Base-by-base conservation (phyloP, 1,140 invertebrate species). In the Drosophila littoralis region DNA sequence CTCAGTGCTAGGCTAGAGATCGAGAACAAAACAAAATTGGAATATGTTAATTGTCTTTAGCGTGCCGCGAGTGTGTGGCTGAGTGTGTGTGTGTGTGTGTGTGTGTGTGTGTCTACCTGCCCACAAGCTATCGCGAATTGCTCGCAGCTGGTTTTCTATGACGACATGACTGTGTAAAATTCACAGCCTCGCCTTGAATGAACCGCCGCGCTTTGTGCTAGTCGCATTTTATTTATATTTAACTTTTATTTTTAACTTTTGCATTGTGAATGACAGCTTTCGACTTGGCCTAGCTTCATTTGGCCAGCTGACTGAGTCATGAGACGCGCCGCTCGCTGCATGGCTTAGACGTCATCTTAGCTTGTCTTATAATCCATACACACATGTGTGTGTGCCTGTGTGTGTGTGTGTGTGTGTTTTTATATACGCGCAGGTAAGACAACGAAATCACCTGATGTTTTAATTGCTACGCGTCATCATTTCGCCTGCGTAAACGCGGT, bases 361-460 rank as follows among this genome's bases (percentile, higher is more conserved):
- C 70, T 68, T 58, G 58, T 51, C 64, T 61, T 38, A n/a, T 15
- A 59, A 68, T 9, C 45, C 35, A 32, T 40, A 15, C 13, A 22
- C 35, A 12, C 9, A 2, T 43, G 8, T 28, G 6, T 46, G 28
- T 58, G 6, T n/a, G n/a, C 35, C n/a, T 43, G 3, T 33, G 5
- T 51, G 13, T 32, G 6, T 22, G 33, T 38, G 2, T 45, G 33
- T 54, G 22, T 54, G 42, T 42, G 42, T 55, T 46, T 12, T 15
- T 2, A 33, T 59, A 54, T 52, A 35, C 46, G 33, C 48, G 54
- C 72, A 65, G 72, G 82, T 81, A 71, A 88, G 66, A 78, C 72
- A 72, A 43, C 68, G 51, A 76, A 88, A 88, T 88, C 83, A 88
- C 83, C 83, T 88, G 83, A 88, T 88, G 74, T 88, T 88, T 88